Evolutionary conservation across 2,888 invertebrate species (phyloP).

Genomic region (Apoda limacodes): DNA sequence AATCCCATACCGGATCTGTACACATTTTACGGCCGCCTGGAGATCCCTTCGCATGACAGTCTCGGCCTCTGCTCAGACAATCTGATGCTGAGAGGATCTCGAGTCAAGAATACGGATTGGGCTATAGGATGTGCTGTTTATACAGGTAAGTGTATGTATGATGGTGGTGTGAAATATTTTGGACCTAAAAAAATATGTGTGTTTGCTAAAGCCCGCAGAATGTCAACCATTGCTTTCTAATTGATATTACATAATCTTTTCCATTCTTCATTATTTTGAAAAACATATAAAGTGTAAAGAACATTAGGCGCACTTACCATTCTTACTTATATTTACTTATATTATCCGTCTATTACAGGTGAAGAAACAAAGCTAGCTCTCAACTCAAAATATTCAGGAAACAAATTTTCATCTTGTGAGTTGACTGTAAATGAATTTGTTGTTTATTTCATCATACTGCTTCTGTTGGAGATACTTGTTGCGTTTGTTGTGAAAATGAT

Average conservation of each 20-base stretch:
- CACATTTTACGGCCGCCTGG: conserved; percentile 78
- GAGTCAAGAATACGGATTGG: conserved; percentile 84
- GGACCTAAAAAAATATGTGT: too few species aligned
- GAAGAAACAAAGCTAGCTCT: conserved; percentile 85
- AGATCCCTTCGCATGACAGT: conserved; percentile 43
- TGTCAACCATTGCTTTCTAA: too few species aligned
- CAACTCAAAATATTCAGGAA: conserved; percentile 80
- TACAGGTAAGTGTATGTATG: conserved; percentile 72
- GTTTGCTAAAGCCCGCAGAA: too few species aligned
- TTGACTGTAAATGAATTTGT: conserved; percentile 79
- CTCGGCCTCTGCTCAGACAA: conserved; percentile 76
- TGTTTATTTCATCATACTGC: conserved; percentile 72
- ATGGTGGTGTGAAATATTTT: too few species aligned
- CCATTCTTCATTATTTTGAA: too few species aligned
- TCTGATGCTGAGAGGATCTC: conserved; percentile 80
- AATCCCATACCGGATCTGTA: conserved; percentile 81
- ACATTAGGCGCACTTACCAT: too few species aligned
- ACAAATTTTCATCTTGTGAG: conserved; percentile 78
- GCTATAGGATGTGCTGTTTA: conserved; percentile 86
- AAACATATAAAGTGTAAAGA: too few species aligned
- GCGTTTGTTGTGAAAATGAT: conserved; percentile 62
- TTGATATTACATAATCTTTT: too few species aligned
- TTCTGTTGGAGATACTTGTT: conserved; percentile 70
- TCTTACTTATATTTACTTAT: too few species aligned
- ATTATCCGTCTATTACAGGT: conserved; percentile 68